These are phyloP conservation scores for Hofmannophila pseudospretella DNA, from an alignment of 2,888 invertebrate species.

Conservation along the genomic window DNA sequence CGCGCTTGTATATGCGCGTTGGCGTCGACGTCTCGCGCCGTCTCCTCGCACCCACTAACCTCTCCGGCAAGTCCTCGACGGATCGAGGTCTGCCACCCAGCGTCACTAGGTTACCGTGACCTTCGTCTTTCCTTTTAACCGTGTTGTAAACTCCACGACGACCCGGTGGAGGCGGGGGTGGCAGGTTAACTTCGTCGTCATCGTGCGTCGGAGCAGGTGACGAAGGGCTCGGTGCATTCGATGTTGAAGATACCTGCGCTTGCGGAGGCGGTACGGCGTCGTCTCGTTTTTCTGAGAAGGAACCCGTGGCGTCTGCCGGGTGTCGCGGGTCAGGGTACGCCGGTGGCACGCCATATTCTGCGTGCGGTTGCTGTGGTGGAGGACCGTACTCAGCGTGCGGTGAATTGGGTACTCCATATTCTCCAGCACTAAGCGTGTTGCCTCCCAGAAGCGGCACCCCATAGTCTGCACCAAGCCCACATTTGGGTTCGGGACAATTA, in stretches of 20 bases:
- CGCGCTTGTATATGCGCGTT: constrained; percentile 88
- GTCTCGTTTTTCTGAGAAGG: constrained; percentile 89
- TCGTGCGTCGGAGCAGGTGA: constrained; percentile 77
- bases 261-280: constrained; percentile 90
- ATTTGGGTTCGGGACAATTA: constrained; percentile 95
- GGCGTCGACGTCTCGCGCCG: constrained; percentile 81
- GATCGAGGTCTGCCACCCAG: constrained; percentile 92
- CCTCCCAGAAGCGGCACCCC: constrained; percentile 82
- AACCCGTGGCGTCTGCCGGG: constrained; percentile 89
- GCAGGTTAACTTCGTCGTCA: constrained; percentile 83
- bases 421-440: constrained; percentile 78
- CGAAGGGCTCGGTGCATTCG: constrained; percentile 77
- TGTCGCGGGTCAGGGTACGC: constrained; percentile 93
- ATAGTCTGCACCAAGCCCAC: constrained; percentile 83
- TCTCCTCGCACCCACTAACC: constrained; percentile 85
- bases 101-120: constrained; percentile 87
- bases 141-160: constrained; percentile 88
- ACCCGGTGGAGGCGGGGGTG: constrained; percentile 91
- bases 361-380: constrained; percentile 79
- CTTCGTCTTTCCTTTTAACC: constrained; percentile 89
- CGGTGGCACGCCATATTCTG: constrained; percentile 86
- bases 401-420: constrained; percentile 78
- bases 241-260: constrained; percentile 86
- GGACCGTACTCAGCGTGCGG: constrained; percentile 84
- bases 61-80: constrained; percentile 89